Conservation (phyloP, 1,140 invertebrate genomes). For the Caenorhabditis remanei region DNA sequence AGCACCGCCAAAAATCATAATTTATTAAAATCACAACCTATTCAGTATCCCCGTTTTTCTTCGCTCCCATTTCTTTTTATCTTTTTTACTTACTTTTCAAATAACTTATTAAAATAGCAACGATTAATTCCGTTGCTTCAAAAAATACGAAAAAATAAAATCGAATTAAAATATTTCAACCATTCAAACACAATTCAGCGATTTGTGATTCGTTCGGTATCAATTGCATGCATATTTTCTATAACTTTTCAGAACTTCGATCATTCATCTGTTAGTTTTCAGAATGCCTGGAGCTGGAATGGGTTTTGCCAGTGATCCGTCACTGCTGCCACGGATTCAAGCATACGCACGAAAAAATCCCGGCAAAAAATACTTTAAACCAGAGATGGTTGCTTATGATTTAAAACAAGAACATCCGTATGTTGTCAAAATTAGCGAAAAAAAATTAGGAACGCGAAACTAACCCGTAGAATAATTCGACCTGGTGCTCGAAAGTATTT, state of each 20-base stretch:
- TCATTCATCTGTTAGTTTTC: not conserved
- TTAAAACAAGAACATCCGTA: slow-evolving; percentile 64
- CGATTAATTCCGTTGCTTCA: not conserved
- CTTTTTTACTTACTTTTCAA: not conserved
- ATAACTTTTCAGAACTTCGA: not conserved
- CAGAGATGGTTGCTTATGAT: slow-evolving; percentile 61
- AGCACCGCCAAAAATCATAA: slow-evolving; percentile 40
- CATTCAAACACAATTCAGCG: not conserved
- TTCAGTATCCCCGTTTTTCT: slow-evolving; percentile 3
- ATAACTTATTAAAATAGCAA: slow-evolving; percentile 2
- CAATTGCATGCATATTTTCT: not conserved
- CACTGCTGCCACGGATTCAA: slow-evolving; percentile 31
- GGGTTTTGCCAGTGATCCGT: slow-evolving; percentile 20
- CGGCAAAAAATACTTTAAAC: slow-evolving; percentile 49
- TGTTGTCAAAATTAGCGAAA: not conserved
- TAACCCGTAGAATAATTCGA: too few species aligned
- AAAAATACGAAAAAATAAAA: slow-evolving; percentile 30
- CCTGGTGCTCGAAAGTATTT: too few species aligned
- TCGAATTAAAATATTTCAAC: not conserved
- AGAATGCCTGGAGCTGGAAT: slow-evolving; percentile 5
- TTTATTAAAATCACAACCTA: slow-evolving; percentile 24
- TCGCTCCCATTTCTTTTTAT: slow-evolving; percentile 6
- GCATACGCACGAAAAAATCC: slow-evolving; percentile 51
- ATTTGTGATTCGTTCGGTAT: slow-evolving; percentile 21
- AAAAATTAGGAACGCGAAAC: too few species aligned